Conservation (phyloP, 1,140 invertebrate species). For the Oncopodura yosiiana region DNA sequence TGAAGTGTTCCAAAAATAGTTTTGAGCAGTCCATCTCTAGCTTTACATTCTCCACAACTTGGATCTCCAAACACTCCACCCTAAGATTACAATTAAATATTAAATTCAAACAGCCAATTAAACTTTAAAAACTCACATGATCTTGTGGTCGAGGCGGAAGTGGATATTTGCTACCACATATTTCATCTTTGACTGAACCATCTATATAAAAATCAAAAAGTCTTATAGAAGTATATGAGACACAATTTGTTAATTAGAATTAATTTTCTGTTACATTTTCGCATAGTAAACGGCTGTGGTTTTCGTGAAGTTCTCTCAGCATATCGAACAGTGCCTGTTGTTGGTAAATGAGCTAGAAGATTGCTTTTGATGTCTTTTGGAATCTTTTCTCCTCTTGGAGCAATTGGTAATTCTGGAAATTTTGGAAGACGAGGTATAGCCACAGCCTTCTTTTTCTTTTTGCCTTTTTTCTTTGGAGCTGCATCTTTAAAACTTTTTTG, state of each 20-base stretch:
- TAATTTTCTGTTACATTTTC: not conserved
- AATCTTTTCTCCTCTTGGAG: not conserved
- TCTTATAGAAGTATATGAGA: not conserved
- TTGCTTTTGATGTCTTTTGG: not conserved
- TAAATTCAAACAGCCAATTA: too few relatives aligned
- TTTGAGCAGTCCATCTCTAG: constrained; percentile 14
- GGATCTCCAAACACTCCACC: constrained; percentile 30
- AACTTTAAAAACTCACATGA: too few relatives aligned
- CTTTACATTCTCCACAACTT: constrained; percentile 18
- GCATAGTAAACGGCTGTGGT: not conserved
- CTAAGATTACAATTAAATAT: too few relatives aligned
- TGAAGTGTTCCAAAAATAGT: constrained; percentile 21
- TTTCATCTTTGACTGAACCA: constrained; percentile 27
- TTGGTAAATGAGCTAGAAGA: not conserved
- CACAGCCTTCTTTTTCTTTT: constrained; percentile 15
- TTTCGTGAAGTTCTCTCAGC: not conserved
- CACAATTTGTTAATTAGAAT: not conserved
- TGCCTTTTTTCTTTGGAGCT: constrained; percentile 2
- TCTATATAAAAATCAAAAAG: constrained; percentile 1
- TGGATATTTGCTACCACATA: constrained; percentile 26
- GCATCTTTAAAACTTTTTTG: not conserved
- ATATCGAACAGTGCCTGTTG: constrained; percentile 3
- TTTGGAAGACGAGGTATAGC: constrained; percentile 17
- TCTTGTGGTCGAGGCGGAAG: constrained; percentile 29
- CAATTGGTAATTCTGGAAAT: constrained; percentile 13